phyloP scores from a whole-genome alignment of 2,888 invertebrate genomes.

The Teleiodes luculella region DNA sequence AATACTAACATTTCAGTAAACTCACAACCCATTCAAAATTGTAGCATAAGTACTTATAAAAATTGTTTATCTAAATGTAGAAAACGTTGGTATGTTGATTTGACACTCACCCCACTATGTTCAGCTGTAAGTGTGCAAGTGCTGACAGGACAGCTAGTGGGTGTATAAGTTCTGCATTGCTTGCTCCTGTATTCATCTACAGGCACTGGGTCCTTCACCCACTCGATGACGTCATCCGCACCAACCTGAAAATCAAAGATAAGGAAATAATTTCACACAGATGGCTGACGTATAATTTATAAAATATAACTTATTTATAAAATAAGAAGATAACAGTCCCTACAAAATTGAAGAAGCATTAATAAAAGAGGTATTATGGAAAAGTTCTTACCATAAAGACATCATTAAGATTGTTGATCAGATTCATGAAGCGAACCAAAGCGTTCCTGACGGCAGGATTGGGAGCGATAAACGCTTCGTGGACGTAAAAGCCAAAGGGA shows the following conservation, averaged over 20 bases:
- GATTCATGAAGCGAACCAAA: constrained; percentile 75
- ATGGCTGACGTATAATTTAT: too few relatives aligned
- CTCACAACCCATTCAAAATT: too few relatives aligned
- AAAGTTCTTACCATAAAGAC: constrained; percentile 72
- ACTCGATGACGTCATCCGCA: constrained; percentile 71
- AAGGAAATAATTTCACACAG: too few relatives aligned
- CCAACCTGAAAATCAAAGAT: constrained; percentile 50
- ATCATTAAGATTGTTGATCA: constrained; percentile 72
- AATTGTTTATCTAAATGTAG: too few relatives aligned
- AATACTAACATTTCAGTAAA: too few relatives aligned
- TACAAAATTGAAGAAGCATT: too few relatives aligned
- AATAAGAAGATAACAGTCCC: too few relatives aligned
- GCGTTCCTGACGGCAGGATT: constrained; percentile 68
- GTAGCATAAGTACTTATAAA: too few relatives aligned
- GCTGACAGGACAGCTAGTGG: constrained; percentile 28
- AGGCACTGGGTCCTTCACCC: constrained; percentile 75
- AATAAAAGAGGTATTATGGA: too few relatives aligned
- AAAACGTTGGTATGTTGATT: too few relatives aligned
- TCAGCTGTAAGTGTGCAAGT: constrained; percentile 37
- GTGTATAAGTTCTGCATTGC: constrained; percentile 34
- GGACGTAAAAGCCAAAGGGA: constrained; percentile 83
- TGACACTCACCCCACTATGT: constrained; percentile 37
- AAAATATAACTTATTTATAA: too few relatives aligned
- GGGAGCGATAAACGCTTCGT: constrained; percentile 78
- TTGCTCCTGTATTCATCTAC: constrained; percentile 47